Base-by-base conservation (phyloP, 2,888 invertebrate genomes). In the Drosophila crucigera region DNA sequence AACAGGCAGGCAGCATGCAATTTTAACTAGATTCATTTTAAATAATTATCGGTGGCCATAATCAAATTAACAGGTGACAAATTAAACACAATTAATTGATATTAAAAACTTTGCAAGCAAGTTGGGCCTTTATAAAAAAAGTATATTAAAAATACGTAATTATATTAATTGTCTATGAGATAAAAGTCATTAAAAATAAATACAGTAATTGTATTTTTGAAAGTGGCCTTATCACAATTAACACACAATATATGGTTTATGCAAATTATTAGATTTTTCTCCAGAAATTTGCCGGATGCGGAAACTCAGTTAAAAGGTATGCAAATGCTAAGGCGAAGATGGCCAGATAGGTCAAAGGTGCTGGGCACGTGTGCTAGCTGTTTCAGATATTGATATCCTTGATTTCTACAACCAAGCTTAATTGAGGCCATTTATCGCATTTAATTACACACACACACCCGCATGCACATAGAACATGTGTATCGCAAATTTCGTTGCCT, bases 381-480 rank as follows among this genome's bases (percentile, higher is more conserved):
- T 49, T 64, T 52, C 56, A 37, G 39, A 66, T 30, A 73, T 71
- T 78, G 65, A 80, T 85, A 83, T 55, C 35, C 55, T 72, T 83
- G 64, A 58, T 52, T 68, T 43, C 11, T 35, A 22, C 39, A 67
- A 71, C 78, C 39, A 68, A 53, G 31, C 52, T 6, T 31, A 68
- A 69, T 69, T 37, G 35, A 33, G 28, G 1, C 30, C n/a, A 55
- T 28, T 55, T 22, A 10, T n/a, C 7, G 47, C 1, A 47, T 47
- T 47, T 25, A 47, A 25, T 7, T 14, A n/a, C n/a, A 19, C 11
- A 28, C 37, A 25, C n/a, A 43, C 43, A 14, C 43, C 6, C 11
- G 22, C 11, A 6, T 3, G 22, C 7, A 47, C 4, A 16, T 2
- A 4, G 9, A 33, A 22, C 25, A 10, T 19, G 11, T 19, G 10